phyloP scores from a whole-genome alignment of 2,113 vertebrate genomes.

The Macroglossus sobrinus region DNA sequence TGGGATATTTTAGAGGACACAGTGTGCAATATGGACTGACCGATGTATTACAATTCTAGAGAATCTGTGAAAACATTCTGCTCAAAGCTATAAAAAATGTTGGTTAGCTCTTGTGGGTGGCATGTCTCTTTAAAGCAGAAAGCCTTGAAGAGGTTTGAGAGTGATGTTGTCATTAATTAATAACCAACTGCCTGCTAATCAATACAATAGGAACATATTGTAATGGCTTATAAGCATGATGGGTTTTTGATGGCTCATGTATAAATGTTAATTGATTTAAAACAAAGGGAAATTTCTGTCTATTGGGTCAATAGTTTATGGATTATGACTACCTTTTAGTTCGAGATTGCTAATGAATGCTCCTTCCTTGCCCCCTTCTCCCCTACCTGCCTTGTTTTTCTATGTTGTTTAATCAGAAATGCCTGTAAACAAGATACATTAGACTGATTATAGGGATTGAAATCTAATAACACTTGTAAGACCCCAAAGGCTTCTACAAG shows the following conservation, averaged over 20 bases:
- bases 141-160: slow-evolving; percentile 24
- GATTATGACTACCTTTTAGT: slow-evolving; percentile 50
- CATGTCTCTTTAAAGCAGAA: slow-evolving; percentile 33
- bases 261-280: slow-evolving; percentile 72
- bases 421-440: slow-evolving; percentile 36
- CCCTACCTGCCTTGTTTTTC: not conserved
- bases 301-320: slow-evolving; percentile 44
- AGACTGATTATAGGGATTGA: slow-evolving; percentile 33
- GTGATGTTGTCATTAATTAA: slow-evolving; percentile 73
- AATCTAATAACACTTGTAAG: slow-evolving; percentile 30
- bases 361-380: not conserved
- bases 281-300: slow-evolving; percentile 52
- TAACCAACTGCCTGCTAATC: slow-evolving; percentile 59
- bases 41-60: not conserved
- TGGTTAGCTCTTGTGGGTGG: not conserved
- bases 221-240: slow-evolving; percentile 66
- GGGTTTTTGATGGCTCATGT: slow-evolving; percentile 63
- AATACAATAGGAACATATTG: slow-evolving; percentile 54
- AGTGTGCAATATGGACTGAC: not conserved
- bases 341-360: slow-evolving; percentile 44
- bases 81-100: not conserved
- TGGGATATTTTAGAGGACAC: not conserved
- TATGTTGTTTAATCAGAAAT: slow-evolving; percentile 50
- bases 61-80: not conserved
- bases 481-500: not conserved